Conservation (phyloP, 2,797 vertebrate genomes). For the Hafferia zeledoni region DNA sequence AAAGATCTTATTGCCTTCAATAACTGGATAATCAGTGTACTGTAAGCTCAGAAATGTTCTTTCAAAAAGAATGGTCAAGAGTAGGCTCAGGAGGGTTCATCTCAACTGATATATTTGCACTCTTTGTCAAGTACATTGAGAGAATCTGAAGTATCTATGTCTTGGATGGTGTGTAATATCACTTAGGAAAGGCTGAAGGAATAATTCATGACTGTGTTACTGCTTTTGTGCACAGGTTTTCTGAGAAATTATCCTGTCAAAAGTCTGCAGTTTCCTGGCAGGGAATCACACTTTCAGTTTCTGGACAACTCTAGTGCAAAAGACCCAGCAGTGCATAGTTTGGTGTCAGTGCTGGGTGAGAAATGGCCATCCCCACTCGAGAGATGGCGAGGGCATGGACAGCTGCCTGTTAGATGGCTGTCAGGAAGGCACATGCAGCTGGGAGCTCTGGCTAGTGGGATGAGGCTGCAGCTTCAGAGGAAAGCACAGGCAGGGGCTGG, state of each 20-base stretch:
- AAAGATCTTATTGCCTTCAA: neutral
- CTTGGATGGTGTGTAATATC: neutral
- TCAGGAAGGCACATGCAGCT: neutral
- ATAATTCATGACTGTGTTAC: neutral
- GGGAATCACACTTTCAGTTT: neutral
- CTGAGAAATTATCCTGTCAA: neutral
- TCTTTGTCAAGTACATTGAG: neutral
- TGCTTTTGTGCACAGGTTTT: neutral
- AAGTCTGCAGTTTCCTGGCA: neutral
- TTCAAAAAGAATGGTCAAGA: neutral
- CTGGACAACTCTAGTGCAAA: neutral
- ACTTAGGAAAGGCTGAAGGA: neutral
- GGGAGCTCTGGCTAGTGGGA: neutral
- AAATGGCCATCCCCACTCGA: neutral
- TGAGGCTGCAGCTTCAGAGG: accelerated
- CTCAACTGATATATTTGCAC: neutral
- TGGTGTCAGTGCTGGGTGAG: neutral
- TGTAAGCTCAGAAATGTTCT: neutral
- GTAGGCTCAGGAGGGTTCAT: neutral
- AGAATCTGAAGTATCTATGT: neutral
- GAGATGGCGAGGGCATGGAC: neutral
- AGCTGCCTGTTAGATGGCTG: neutral
- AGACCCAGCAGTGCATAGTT: neutral
- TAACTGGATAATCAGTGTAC: neutral
- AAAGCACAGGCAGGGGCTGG: accelerated